phyloP scores from a whole-genome alignment of 1,140 invertebrate species.

The Megalopta genalis region DNA sequence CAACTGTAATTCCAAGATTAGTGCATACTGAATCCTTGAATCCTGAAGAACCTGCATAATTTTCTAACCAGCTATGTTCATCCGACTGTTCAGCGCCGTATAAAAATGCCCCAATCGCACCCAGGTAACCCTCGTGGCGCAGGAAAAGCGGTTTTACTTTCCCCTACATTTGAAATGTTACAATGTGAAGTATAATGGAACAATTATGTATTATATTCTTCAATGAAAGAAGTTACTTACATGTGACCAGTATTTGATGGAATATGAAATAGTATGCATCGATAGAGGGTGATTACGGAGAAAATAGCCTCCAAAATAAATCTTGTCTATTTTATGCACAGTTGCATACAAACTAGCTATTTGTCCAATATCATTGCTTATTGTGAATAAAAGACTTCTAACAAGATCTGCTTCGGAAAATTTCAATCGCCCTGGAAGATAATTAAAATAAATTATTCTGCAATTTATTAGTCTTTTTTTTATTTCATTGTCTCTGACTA shows the following conservation, averaged over 20 bases:
- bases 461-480: neutral
- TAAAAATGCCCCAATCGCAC: constrained; percentile 89
- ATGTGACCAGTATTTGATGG: constrained; percentile 89
- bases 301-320: constrained; percentile 90
- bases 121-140: constrained; percentile 89
- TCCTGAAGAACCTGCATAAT: constrained; percentile 88
- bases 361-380: constrained; percentile 90
- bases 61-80: constrained; percentile 87
- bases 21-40: constrained; percentile 81
- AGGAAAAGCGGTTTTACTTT: constrained; percentile 87
- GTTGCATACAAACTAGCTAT: constrained; percentile 87
- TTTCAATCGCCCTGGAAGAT: constrained; percentile 55
- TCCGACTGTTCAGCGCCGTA: constrained; percentile 85
- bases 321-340: constrained; percentile 83
- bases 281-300: constrained; percentile 87
- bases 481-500: neutral
- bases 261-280: constrained; percentile 88
- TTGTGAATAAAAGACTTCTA: constrained; percentile 86
- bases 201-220: neutral
- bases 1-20: constrained; percentile 79
- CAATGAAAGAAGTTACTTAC: constrained; percentile 55
- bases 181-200: constrained; percentile 15
- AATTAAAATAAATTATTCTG: constrained; percentile 9
- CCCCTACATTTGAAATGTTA: constrained; percentile 72
- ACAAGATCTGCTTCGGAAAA: constrained; percentile 85